These are phyloP conservation scores for Chelon labrosus DNA, from an alignment of 2,797 vertebrate genomes.

Conservation along the genomic window DNA sequence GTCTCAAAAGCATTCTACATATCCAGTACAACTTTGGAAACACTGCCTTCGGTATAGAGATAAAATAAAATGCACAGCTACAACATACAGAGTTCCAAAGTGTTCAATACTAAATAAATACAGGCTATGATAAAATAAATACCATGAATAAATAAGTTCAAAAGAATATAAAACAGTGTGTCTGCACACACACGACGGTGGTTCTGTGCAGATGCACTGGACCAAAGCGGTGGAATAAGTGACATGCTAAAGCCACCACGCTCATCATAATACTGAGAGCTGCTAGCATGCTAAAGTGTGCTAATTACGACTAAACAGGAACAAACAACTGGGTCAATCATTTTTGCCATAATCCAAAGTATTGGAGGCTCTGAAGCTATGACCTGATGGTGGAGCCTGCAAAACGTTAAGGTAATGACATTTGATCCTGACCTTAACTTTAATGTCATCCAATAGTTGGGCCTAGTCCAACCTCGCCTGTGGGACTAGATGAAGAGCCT, in stretches of 20 bases:
- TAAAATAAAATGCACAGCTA: slow-evolving; percentile 28
- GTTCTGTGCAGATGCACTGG: not conserved
- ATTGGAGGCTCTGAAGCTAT: not conserved
- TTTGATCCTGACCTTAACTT: not conserved
- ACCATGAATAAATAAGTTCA: not conserved
- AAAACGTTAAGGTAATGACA: not conserved
- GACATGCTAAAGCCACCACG: not conserved
- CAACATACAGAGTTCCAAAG: slow-evolving; percentile 22
- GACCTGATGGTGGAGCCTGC: not conserved
- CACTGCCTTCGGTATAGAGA: slow-evolving; percentile 18
- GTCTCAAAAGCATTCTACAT: slow-evolving; percentile 43
- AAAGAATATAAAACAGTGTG: not conserved
- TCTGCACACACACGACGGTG: not conserved
- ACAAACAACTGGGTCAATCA: too few species aligned
- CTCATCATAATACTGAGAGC: not conserved
- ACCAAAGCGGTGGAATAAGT: not conserved
- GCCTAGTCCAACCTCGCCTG: not conserved
- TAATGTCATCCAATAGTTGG: not conserved
- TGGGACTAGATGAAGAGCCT: too few species aligned
- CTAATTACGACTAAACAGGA: not conserved
- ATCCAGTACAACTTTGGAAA: slow-evolving; percentile 54
- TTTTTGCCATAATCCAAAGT: slow-evolving; percentile 7
- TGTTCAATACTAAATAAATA: slow-evolving; percentile 49
- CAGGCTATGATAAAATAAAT: slow-evolving; percentile 13
- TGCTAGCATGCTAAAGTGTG: not conserved